Evolutionary conservation across 2,888 invertebrate genomes (phyloP).

Genomic region (Leistus spinibarbis): DNA sequence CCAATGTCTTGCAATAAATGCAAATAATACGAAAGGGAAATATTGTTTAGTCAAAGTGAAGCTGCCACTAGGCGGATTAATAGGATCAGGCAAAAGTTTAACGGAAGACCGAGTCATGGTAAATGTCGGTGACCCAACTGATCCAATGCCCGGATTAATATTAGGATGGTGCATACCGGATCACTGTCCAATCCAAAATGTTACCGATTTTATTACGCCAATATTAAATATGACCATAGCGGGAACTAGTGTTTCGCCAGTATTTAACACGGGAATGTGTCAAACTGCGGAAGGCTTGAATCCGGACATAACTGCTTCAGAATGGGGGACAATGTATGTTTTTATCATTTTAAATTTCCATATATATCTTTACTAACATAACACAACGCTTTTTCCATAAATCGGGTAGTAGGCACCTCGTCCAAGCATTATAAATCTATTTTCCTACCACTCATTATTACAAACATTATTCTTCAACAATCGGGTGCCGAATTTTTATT

Average conservation of each 20-base stretch:
- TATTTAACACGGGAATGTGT: not conserved
- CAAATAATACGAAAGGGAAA: constrained; percentile 14
- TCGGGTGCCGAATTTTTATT: no score
- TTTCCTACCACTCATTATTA: no score
- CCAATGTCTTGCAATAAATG: constrained; percentile 31
- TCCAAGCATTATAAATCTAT: no score
- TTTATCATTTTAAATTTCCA: not conserved
- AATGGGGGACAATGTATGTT: not conserved
- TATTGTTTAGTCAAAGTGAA: constrained; percentile 21
- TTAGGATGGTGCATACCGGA: constrained; percentile 31
- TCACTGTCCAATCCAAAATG: constrained; percentile 13
- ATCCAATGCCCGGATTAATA: not conserved
- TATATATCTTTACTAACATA: no score
- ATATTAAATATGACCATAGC: not conserved
- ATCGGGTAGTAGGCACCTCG: no score
- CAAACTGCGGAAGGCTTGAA: not conserved
- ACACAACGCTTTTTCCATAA: no score
- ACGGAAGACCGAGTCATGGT: no score
- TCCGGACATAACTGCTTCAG: not conserved
- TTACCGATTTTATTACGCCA: not conserved
- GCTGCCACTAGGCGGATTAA: not conserved
- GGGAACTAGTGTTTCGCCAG: not conserved
- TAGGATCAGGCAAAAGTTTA: no score
- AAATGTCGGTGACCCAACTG: no score
- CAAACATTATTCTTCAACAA: no score